phyloP scores from a whole-genome alignment of 2,888 invertebrate genomes.

The Sceliomorpha sp. region DNA sequence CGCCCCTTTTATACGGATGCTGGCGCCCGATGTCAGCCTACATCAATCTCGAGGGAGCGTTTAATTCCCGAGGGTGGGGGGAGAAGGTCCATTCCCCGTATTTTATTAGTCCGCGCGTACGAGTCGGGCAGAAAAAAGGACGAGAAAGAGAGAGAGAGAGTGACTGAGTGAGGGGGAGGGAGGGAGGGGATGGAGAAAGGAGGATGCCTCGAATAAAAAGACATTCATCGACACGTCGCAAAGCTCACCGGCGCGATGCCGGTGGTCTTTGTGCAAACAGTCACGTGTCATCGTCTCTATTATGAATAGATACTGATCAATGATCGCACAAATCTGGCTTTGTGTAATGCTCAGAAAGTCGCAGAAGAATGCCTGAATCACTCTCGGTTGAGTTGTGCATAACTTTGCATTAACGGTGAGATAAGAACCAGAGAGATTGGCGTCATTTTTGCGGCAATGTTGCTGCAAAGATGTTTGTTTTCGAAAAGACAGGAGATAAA shows the following conservation, averaged over 20 bases:
- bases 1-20: too few relatives aligned
- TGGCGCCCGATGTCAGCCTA: constrained; percentile 55
- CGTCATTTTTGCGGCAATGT: too few relatives aligned
- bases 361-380: constrained; percentile 14
- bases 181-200: constrained; percentile 25
- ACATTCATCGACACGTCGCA: constrained; percentile 49
- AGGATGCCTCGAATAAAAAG: constrained; percentile 44
- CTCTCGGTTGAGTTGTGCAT: constrained; percentile 3
- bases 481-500: too few relatives aligned
- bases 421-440: too few relatives aligned
- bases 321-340: constrained; percentile 37
- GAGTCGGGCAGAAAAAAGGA: constrained; percentile 22
- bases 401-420: constrained; percentile 11
- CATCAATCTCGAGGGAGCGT: constrained; percentile 46
- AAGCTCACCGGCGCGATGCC: constrained; percentile 38
- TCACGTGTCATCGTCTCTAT: constrained; percentile 50
- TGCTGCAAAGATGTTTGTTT: too few relatives aligned
- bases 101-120: constrained; percentile 27
- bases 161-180: too few relatives aligned
- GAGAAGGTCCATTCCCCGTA: constrained; percentile 41
- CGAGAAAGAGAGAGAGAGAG: constrained; percentile 24
- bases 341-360: constrained; percentile 30
- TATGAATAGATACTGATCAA: constrained; percentile 37
- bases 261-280: constrained; percentile 54
- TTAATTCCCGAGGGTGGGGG: constrained; percentile 44